These are phyloP conservation scores for Paratrypauchen microcephalus DNA, from an alignment of 2,797 vertebrate species.

Conservation along the genomic window DNA sequence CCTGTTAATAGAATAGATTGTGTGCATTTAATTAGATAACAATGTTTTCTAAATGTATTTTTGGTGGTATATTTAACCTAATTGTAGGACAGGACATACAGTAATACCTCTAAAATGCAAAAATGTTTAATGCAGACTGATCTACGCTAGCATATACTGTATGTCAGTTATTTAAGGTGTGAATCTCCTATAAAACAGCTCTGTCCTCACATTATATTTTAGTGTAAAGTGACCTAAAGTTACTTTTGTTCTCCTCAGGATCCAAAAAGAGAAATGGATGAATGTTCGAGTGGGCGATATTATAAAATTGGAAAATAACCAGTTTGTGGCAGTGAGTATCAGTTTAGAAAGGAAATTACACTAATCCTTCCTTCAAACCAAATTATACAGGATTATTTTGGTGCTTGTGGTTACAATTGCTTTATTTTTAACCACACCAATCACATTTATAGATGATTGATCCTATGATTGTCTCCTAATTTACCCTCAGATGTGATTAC, in stretches of 20 bases:
- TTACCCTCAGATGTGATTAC: conserved; percentile 19
- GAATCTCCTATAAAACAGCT: too few relatives aligned
- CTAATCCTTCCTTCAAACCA: neutral
- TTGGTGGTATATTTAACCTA: too few relatives aligned
- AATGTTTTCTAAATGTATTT: too few relatives aligned
- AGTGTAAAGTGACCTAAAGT: too few relatives aligned
- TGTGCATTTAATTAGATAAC: too few relatives aligned
- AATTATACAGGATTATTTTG: conserved; percentile 4
- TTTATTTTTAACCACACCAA: conserved; percentile 4
- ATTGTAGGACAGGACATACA: too few relatives aligned
- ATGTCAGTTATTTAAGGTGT: too few relatives aligned
- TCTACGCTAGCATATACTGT: neutral
- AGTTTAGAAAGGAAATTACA: neutral
- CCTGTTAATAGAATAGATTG: too few relatives aligned
- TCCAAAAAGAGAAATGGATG: conserved; percentile 93
- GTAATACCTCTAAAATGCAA: too few relatives aligned
- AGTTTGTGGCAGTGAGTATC: conserved; percentile 90
- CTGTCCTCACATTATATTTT: too few relatives aligned
- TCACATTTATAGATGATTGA: neutral
- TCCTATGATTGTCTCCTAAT: conserved; percentile 12
- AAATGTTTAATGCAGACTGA: neutral
- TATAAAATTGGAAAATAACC: conserved; percentile 93
- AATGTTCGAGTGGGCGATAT: conserved; percentile 93
- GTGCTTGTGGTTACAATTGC: conserved; percentile 7
- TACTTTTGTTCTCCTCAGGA: conserved; percentile 67